These are phyloP conservation scores for Chrysolina oricalcia DNA, from an alignment of 2,888 invertebrate genomes.

Conservation along the genomic window DNA sequence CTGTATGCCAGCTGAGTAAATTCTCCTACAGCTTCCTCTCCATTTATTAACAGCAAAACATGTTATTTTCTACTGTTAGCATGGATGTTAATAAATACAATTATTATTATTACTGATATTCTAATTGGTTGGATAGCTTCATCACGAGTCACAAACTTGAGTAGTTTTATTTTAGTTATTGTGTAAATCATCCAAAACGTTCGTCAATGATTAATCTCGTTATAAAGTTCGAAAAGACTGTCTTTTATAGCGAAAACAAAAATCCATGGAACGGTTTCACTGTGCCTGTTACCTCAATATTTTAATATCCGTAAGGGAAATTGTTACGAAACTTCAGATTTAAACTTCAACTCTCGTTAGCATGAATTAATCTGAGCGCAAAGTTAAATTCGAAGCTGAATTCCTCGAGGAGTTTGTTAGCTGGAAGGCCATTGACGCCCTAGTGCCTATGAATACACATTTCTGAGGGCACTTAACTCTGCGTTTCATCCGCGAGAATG, in stretches of 20 bases:
- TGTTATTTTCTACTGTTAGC: too few species aligned
- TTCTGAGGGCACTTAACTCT: neutral
- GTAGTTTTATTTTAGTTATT: too few species aligned
- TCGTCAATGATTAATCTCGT: neutral
- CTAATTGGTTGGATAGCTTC: too few species aligned
- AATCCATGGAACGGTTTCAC: neutral
- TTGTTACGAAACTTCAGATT: neutral
- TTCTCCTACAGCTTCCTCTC: too few species aligned
- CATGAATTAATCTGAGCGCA: slow-evolving; percentile 1
- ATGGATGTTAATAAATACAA: too few species aligned
- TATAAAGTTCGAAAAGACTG: neutral
- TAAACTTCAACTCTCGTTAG: neutral
- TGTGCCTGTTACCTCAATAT: neutral
- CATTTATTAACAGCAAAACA: too few species aligned
- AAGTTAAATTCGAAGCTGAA: slow-evolving; percentile 2
- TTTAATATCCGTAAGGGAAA: neutral
- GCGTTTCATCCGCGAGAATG: neutral
- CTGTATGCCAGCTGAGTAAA: too few species aligned
- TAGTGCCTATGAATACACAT: neutral
- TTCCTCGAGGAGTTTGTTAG: neutral
- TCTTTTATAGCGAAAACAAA: neutral
- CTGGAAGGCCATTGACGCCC: slow-evolving; percentile 8
- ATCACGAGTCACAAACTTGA: too few species aligned
- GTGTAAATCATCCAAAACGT: too few species aligned
- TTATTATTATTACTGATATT: too few species aligned